phyloP scores from a whole-genome alignment of 2,113 vertebrate species.

The Vombatus ursinus region DNA sequence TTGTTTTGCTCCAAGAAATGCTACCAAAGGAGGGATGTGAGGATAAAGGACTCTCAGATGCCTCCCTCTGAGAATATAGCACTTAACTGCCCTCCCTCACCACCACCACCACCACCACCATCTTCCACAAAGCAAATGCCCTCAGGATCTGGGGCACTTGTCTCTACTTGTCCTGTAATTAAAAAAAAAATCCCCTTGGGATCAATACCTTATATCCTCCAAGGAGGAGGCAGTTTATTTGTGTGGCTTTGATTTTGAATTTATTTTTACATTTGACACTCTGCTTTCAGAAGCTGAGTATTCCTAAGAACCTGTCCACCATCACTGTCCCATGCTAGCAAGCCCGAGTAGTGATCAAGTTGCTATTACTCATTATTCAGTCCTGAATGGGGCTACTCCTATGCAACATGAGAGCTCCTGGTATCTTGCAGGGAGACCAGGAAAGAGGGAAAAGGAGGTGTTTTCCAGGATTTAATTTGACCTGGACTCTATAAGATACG shows the following conservation, averaged over 20 bases:
- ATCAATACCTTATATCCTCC: background rate
- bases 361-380: background rate
- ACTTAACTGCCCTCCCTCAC: background rate
- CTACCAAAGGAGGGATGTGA: background rate
- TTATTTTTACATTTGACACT: background rate
- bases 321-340: background rate
- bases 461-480: background rate
- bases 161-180: background rate
- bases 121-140: background rate
- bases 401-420: background rate
- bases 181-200: background rate
- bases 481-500: background rate
- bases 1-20: background rate
- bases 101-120: background rate
- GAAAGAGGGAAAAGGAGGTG: background rate
- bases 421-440: background rate
- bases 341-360: background rate
- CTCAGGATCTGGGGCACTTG: background rate
- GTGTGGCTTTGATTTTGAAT: background rate
- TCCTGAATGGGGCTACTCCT: background rate
- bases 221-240: background rate
- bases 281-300: background rate
- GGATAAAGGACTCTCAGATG: background rate
- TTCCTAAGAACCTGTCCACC: background rate
- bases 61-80: background rate